Evolutionary conservation across 2,797 vertebrate genomes (phyloP), one percentile per base, ranked within the genome.

Genomic region (Takifugu rubripes): DNA sequence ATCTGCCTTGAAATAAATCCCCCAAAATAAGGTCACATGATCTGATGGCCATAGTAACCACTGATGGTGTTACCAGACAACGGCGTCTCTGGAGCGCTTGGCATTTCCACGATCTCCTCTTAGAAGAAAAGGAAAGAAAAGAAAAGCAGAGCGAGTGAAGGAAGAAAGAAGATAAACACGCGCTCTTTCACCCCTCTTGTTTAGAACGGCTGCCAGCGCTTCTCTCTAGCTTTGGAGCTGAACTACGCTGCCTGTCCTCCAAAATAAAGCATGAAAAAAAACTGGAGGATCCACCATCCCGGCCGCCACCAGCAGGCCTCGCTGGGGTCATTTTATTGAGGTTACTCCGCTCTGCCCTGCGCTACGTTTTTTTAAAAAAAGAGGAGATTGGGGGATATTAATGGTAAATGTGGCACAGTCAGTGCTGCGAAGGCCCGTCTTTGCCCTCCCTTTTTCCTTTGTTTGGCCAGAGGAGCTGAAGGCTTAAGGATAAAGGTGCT

Each of bases 401-500:
- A 91, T 90, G 87, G 80, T 90, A 91, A 91, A 90, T 85, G 84
- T 84, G 83, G 87, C 78, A 87, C 89, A 86, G 86, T 88, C 86
- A 89, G 82, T 73, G 87, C 84, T 84, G 82, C 88, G 90, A 91
- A 89, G 87, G 78, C 87, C 79, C 74, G 72, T 84, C 84, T 81
- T 82, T 83, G 78, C 84, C 86, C 86, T 88, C 77, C 84, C 83
- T 86, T 88, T 88, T 89, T 86, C 78, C 89, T 92, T 91, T 91
- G 89, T 91, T 92, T 92, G 90, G 88, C 87, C 88, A 89, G 83
- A 90, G 89, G 87, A 91, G 88, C 90, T 87, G 84, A 90, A 88
- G 90, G 90, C 90, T 92, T 90, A 90, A 70, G 90, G 88, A 91
- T 91, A 88, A 91, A 91, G 89, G 89, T 90, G 85, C 83, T 76